Evolutionary conservation across 2,113 vertebrate genomes (phyloP), one percentile per base, ranked within the genome.

Genomic region (Sciurus niger): DNA sequence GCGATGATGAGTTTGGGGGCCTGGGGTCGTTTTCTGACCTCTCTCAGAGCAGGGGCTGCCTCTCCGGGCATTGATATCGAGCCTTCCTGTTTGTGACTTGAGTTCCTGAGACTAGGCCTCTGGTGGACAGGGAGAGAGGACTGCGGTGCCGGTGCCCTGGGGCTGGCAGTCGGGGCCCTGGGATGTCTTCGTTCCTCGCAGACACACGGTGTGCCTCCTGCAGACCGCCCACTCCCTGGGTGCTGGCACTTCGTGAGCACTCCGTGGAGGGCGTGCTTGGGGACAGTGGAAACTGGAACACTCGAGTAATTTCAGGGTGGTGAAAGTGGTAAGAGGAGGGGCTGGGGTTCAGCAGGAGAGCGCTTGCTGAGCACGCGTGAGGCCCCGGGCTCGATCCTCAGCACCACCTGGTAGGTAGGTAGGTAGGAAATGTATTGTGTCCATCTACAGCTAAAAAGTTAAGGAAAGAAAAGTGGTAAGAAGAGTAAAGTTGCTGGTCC

Each of bases 401-500:
- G 46, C 46, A 40, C 40, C 40, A 40, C 40, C 40, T 40, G 40
- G 40, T 40, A 40, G 40, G 40, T 40, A 40, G 40, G 40, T 40
- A 40, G 40, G 40, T 40, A 40, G 40, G 40, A 40, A 40, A 40
- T 40, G 40, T 40, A 40, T 40, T 40, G 40, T 40, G 46, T 48
- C 46, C 46, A 48, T 48, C 46, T 48, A 48, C 7, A 48, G 46
- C 46, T 48, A 9, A 48, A 48, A 48, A 48, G 9, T 48, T 8
- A 7, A 48, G 46, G 9, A 48, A 48, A 48, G 9, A 48, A 84
- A 37, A 32, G 24, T 12, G 2, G 28, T 37, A 17, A 53, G 17
- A 9, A 37, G 46, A 8, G 14, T 22, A 10, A 22, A 17, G 6
- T 14, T 8, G 0, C 0, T 0, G 17, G 37, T 20, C 37, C 34